Percentiles rank a stretch among this genome's conserved stretches.
These are phyloP conservation scores for Gila robusta DNA, from an alignment of 2,797 vertebrate species.

Conservation along the genomic window DNA sequence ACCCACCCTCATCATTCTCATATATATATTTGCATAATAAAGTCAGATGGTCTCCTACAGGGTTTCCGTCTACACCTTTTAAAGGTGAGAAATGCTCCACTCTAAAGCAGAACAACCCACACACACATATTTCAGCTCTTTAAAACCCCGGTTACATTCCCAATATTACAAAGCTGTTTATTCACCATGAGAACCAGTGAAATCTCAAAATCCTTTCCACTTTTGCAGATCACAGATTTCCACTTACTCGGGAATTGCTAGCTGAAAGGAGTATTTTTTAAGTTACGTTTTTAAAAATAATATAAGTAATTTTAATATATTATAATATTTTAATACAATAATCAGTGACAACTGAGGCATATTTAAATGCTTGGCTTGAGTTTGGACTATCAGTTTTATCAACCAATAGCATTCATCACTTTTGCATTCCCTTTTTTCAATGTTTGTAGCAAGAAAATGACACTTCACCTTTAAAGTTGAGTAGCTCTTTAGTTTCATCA, in stretches of 20 bases:
- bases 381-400: background rate
- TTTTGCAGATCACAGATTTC: background rate
- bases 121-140: background rate
- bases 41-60: slow-evolving; percentile 19
- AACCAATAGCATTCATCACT: background rate
- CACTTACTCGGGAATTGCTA: background rate
- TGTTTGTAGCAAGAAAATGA: background rate
- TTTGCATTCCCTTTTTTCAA: background rate
- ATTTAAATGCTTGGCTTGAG: background rate
- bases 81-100: slow-evolving; percentile 18
- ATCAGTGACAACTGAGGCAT: too few species aligned
- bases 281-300: background rate
- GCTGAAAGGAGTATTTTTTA: background rate
- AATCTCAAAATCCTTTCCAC: slow-evolving; percentile 4
- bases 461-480: background rate
- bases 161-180: slow-evolving; percentile 40
- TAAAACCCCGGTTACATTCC: background rate
- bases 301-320: background rate
- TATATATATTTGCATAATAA: slow-evolving; percentile 21
- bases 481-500: background rate
- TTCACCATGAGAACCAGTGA: background rate
- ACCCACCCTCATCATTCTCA: background rate
- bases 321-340: background rate
- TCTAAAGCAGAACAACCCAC: background rate
- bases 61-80: slow-evolving; percentile 1